phyloP scores from a whole-genome alignment of 2,113 vertebrate genomes.

The Marmota flaviventris region DNA sequence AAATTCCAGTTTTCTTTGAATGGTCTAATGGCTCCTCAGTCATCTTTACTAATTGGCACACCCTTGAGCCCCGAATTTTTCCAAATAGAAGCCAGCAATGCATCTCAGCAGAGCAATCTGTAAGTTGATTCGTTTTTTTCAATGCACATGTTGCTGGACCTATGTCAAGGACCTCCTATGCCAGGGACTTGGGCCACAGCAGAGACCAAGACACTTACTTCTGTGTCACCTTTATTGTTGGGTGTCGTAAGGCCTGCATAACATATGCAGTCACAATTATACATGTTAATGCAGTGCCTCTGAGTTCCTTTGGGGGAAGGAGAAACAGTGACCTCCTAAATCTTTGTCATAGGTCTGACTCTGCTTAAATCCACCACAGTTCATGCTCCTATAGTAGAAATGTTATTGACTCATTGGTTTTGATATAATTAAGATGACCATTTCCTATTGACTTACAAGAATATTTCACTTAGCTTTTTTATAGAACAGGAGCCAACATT shows the following conservation, averaged over 20 bases:
- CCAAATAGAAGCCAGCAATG: constrained; percentile 88
- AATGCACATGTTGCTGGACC: constrained; percentile 22
- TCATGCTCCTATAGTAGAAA: background rate
- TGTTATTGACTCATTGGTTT: background rate
- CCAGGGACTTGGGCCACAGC: background rate
- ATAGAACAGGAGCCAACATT: constrained; percentile 44
- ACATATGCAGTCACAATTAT: background rate
- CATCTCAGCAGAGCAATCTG: constrained; percentile 89
- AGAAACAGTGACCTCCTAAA: background rate
- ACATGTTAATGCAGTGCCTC: background rate
- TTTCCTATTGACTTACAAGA: background rate
- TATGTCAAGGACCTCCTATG: background rate
- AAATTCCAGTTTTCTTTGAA: constrained; percentile 87
- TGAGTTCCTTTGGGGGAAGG: background rate
- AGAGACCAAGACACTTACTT: constrained; percentile 33
- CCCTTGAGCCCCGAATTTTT: constrained; percentile 90
- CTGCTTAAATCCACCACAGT: background rate
- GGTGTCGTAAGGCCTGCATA: background rate
- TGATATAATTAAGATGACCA: constrained; percentile 33
- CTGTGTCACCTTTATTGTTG: background rate
- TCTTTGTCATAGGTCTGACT: background rate
- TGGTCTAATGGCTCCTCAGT: constrained; percentile 93
- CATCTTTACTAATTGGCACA: constrained; percentile 93
- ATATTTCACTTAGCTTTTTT: background rate
- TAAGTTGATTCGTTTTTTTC: constrained; percentile 84